Base-by-base conservation (phyloP, 2,888 invertebrate species). In the Tetragnatha montana region DNA sequence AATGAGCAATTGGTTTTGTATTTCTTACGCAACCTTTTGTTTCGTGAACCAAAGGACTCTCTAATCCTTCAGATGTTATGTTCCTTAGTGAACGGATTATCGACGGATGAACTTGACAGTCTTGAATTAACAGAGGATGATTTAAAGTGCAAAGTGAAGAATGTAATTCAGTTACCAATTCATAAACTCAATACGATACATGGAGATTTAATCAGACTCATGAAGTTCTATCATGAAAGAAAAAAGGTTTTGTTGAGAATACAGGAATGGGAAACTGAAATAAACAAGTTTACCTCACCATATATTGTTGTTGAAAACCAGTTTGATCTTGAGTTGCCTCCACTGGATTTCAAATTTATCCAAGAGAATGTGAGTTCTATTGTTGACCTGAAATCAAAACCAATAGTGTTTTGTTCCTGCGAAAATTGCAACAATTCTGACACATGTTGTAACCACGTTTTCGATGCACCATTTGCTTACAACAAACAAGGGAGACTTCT, bases 321-420 rank as follows among this genome's bases (percentile, higher is more conserved):
- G 88, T 95, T 96, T 0, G 98, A 99, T 93, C 94, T 97, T 82
- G 97, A 97, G 93, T 95, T 95, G 0, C 96, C 97, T 0, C 98
- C 98, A 0, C 94, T 95, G 85, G 95, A 95, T 92, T 98, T 98
- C 93, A 95, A 95, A 0, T 98, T 98, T 92, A 96, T 97, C n/a
- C 96, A 96, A 92, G 95, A 96, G 91, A 96, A 96, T 6, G 70
- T 75, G 71, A 79, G 78, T 35, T 94, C 94, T 0, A 96, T 95
- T 0, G 94, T 94, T 7, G n/a, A 71, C 21, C 96, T 97, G 82
- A 96, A 96, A 0, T 95, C 96, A 91, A 96, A 96, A 87, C 96
- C 98, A 0, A 95, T 96, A 0, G 95, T 97, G 75, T 97, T 97
- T 7, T 98, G 98, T 93, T 95, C 96, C 69, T 98, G 98, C 93